phyloP scores from a whole-genome alignment of 2,797 vertebrate species.

The Orientallactaga sibirica region DNA sequence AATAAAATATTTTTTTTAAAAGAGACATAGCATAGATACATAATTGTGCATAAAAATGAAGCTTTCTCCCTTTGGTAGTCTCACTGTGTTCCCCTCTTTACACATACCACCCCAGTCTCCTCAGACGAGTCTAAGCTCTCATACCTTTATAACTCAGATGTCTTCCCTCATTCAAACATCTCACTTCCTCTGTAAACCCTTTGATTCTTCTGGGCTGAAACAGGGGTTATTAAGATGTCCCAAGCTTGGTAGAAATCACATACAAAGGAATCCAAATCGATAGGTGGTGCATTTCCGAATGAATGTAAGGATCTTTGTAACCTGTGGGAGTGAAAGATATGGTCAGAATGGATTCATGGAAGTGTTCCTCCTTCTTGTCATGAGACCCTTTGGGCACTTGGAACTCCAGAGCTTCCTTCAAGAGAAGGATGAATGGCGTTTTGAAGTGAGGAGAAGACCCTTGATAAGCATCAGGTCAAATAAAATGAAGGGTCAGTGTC shows the following conservation, averaged over 20 bases:
- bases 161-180: not conserved
- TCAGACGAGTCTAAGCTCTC: not conserved
- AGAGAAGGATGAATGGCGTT: constrained; percentile 44
- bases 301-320: constrained; percentile 68
- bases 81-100: not conserved
- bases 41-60: not conserved
- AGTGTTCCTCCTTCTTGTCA: constrained; percentile 19
- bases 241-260: constrained; percentile 52
- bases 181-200: not conserved
- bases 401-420: constrained; percentile 30
- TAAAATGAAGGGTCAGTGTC: constrained; percentile 42
- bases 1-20: not conserved
- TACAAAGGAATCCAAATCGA: constrained; percentile 68
- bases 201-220: not conserved
- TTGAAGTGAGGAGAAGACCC: constrained; percentile 34
- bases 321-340: constrained; percentile 21
- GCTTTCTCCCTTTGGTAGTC: not conserved
- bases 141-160: constrained; percentile 15
- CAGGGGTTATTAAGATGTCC: constrained; percentile 25
- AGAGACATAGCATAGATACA: not conserved
- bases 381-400: constrained; percentile 32
- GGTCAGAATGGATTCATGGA: constrained; percentile 45
- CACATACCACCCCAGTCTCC: too few relatives aligned
- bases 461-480: constrained; percentile 58
- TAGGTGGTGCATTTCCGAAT: constrained; percentile 66